Conservation (phyloP, 2,797 vertebrate species). For the Nyctalus aviator region DNA sequence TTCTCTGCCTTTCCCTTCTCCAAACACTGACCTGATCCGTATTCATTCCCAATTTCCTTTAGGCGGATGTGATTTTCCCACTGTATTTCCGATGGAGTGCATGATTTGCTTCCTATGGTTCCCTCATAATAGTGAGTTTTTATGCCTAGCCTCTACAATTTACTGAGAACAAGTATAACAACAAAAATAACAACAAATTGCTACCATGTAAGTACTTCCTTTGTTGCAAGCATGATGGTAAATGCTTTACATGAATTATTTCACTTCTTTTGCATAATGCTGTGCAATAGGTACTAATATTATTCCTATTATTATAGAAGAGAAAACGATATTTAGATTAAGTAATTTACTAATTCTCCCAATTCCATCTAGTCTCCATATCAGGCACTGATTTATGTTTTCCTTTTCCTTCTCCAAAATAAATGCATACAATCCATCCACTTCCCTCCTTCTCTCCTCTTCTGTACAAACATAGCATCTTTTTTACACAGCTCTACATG, state of each 20-base stretch:
- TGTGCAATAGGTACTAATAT: not conserved
- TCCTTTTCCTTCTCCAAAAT: constrained; percentile 23
- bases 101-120: not conserved
- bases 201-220: not conserved
- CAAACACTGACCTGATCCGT: not conserved
- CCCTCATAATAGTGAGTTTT: not conserved
- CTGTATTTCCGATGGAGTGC: not conserved
- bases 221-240: not conserved
- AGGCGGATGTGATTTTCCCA: not conserved
- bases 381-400: not conserved
- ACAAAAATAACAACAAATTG: not conserved
- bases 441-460: not conserved
- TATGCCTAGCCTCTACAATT: not conserved
- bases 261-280: constrained; percentile 15
- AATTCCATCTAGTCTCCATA: not conserved
- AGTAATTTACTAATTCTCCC: not conserved
- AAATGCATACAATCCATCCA: not conserved
- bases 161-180: not conserved
- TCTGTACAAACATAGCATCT: not conserved
- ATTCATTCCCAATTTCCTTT: not conserved
- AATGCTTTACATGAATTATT: not conserved
- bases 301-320: not conserved
- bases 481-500: not conserved
- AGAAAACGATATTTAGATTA: not conserved
- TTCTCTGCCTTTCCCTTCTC: not conserved